Conservation (phyloP, 2,113 vertebrate genomes). For the Tetrao urogallus region DNA sequence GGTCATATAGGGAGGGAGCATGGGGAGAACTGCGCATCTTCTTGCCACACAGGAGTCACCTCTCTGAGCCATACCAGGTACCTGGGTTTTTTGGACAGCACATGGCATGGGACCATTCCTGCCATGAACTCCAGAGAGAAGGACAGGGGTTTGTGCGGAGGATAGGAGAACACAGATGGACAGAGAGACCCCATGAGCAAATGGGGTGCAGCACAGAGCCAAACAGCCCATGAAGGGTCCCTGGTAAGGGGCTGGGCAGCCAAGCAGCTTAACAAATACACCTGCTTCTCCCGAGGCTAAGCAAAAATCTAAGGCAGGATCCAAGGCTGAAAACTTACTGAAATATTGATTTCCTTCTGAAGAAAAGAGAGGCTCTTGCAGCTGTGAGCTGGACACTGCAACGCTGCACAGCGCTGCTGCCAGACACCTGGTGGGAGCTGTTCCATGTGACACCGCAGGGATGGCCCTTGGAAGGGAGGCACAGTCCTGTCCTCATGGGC, state of each 20-base stretch:
- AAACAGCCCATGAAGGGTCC: neutral
- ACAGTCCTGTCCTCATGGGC: accelerated
- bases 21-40: neutral
- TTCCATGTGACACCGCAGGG: neutral
- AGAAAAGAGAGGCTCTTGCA: neutral
- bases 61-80: neutral
- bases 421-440: neutral
- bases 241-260: neutral
- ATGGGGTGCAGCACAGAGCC: neutral
- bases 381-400: neutral
- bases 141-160: neutral
- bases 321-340: neutral
- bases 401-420: neutral
- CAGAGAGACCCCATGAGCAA: neutral
- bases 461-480: neutral
- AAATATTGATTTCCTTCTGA: conserved; percentile 8
- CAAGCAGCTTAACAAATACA: neutral
- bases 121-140: neutral
- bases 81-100: neutral
- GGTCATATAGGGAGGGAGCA: neutral
- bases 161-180: accelerated
- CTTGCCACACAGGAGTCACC: neutral
- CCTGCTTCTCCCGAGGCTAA: neutral
- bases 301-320: neutral
- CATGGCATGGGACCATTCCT: accelerated